phyloP scores from a whole-genome alignment of 2,888 invertebrate species.

The Dolomedes plantarius region DNA sequence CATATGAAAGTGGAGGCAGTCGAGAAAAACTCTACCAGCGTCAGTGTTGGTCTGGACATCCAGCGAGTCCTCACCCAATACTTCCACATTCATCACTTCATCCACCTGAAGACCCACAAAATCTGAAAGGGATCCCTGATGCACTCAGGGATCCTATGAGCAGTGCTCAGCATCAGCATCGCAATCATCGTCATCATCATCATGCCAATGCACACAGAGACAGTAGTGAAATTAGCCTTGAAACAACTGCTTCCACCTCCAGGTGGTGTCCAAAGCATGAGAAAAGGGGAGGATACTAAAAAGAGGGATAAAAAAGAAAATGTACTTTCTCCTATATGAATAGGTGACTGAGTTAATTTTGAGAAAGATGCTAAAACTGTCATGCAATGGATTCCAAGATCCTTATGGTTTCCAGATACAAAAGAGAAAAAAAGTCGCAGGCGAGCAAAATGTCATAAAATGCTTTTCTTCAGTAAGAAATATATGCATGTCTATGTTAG shows the following conservation, averaged over 20 bases:
- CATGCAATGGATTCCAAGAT: no score
- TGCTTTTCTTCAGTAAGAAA: no score
- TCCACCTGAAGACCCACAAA: conserved; percentile 10
- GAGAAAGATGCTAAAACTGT: no score
- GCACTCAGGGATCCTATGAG: background rate
- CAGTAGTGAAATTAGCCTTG: conserved; percentile 62
- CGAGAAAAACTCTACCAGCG: conserved; percentile 61
- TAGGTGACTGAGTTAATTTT: no score
- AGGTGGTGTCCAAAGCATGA: conserved; percentile 66
- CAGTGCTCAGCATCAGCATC: conserved; percentile 43
- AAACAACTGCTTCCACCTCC: conserved; percentile 41
- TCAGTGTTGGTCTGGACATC: conserved; percentile 62
- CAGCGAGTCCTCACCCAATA: conserved; percentile 17
- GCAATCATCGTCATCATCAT: conserved; percentile 27
- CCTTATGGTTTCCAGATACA: no score
- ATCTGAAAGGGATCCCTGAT: conserved; percentile 7
- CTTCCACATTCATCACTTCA: no score
- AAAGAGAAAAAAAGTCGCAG: no score
- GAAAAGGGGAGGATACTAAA: conserved; percentile 39
- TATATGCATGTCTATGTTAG: no score
- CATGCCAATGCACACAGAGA: conserved; percentile 37
- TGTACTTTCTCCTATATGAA: no score
- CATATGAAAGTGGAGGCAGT: conserved; percentile 64
- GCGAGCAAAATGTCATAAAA: no score
- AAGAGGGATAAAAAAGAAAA: no score